Percentiles rank a stretch among this genome's conserved stretches.
Evolutionary conservation across 2,113 vertebrate genomes (phyloP).

Genomic region (Stigmatopora argus): DNA sequence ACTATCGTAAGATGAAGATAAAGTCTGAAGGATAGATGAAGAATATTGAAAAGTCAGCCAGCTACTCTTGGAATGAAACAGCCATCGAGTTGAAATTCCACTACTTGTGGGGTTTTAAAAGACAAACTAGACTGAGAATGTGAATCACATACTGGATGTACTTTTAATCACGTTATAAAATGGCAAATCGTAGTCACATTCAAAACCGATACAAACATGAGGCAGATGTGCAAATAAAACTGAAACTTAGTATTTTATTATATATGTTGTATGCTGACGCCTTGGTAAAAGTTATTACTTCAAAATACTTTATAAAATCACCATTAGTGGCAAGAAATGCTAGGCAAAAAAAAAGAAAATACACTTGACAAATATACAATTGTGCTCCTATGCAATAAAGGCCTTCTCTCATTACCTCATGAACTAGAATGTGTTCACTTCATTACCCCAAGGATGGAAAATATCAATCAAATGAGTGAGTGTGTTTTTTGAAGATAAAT

Average conservation of each 20-base stretch:
- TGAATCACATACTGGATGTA: no score
- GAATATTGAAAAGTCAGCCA: neutral
- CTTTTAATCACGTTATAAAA: no score
- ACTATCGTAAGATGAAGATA: neutral
- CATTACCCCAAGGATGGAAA: constrained; percentile 40
- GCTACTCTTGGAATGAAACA: neutral
- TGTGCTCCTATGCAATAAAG: constrained; percentile 1
- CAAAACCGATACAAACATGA: no score
- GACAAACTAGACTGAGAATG: no score
- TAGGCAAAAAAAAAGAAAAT: neutral
- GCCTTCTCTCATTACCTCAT: constrained; percentile 28
- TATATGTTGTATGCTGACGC: neutral
- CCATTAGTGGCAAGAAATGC: neutral
- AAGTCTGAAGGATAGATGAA: neutral
- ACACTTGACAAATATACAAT: constrained; percentile 1
- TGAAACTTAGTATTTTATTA: neutral
- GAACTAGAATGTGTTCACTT: constrained; percentile 34
- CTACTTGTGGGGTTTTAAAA: no score
- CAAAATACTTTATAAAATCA: neutral
- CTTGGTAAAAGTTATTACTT: neutral
- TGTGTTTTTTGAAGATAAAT: constrained; percentile 41
- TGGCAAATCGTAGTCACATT: no score
- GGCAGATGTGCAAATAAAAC: no score
- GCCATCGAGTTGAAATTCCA: neutral
- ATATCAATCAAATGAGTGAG: constrained; percentile 37